Base-by-base conservation (phyloP, 2,888 invertebrate species). In the Syrista parreyssii region DNA sequence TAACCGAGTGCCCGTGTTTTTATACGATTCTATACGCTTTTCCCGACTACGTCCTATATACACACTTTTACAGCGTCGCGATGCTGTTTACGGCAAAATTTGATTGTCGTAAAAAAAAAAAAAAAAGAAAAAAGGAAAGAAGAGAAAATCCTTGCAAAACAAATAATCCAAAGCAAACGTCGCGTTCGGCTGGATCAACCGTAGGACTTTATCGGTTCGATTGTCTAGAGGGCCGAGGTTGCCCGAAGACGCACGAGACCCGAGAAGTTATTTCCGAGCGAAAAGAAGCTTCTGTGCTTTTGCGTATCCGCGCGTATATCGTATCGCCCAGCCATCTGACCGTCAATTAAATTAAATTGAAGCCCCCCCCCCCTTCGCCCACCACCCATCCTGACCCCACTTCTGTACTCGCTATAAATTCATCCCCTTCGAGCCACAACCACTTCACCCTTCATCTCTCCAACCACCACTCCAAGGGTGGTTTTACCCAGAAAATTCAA, bases 191-290 rank as follows among this genome's bases (percentile, higher is more conserved):
- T 40, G 15, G 36, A 40, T 40, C 69, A 15, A 12, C 4, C 23
- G 35, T 12, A 2, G 74, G 23, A 35, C 36, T 76, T 76, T 76
- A 68, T 68, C 32, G 68, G 68, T n/a, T 12, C 33, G 33, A 73
- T 76, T 76, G 55, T 36, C 55, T 32, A 11, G 35, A 35, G 32
- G 71, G 32, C 15, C 36, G 35, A 73, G 73, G 40, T 32, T 33
- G 40, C 11, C 34, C 12, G 34, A 68, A 75, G n/a, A n/a, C 32
- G n/a, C 68, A 71, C 12, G 31, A 73, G n/a, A 55, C 4, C 23
- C 9, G 30, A 4, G 15, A 30, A 69, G 9, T 11, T n/a, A 69
- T 6, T 30, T 4, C 69, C 30, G 32, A 30, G 69, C 2, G 30
- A 69, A 69, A 32, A 36, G 36, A 12, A 69, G 32, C 69, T 30